Evolutionary conservation across 2,797 vertebrate species (phyloP).

Genomic region (Astyanax mexicanus): DNA sequence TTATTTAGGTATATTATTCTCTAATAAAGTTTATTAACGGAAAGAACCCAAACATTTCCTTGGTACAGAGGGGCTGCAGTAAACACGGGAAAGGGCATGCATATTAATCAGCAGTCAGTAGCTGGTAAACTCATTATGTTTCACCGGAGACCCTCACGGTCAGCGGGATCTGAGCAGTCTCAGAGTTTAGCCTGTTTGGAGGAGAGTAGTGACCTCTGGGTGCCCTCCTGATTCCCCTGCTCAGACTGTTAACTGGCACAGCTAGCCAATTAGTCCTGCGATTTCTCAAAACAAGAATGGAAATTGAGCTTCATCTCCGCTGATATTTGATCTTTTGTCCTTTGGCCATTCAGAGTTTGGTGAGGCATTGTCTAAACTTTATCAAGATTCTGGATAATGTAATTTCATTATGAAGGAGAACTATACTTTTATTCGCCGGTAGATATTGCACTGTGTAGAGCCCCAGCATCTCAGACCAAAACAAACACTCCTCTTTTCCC

Average conservation of each 20-base stretch:
- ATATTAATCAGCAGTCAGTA: constrained; percentile 16
- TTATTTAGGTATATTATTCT: too few species aligned
- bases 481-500: too few species aligned
- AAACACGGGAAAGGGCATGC: constrained; percentile 37
- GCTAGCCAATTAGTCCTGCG: neutral
- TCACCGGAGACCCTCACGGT: neutral
- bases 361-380: neutral
- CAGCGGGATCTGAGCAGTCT: neutral
- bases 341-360: neutral
- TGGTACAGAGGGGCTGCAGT: constrained; percentile 1
- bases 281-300: neutral
- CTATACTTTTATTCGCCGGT: too few species aligned
- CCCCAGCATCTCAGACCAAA: too few species aligned
- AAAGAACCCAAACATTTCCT: neutral
- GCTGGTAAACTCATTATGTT: constrained; percentile 18
- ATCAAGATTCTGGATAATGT: neutral
- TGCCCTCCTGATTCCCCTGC: neutral
- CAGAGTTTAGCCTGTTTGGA: neutral
- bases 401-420: neutral
- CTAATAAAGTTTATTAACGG: constrained; percentile 1
- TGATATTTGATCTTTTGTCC: constrained; percentile 14
- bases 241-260: neutral
- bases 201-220: neutral
- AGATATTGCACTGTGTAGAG: too few species aligned
- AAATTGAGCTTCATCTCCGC: neutral